These are phyloP conservation scores for Pantherophis alleghaniensis DNA, from an alignment of 2,797 vertebrate species.

Conservation along the genomic window DNA sequence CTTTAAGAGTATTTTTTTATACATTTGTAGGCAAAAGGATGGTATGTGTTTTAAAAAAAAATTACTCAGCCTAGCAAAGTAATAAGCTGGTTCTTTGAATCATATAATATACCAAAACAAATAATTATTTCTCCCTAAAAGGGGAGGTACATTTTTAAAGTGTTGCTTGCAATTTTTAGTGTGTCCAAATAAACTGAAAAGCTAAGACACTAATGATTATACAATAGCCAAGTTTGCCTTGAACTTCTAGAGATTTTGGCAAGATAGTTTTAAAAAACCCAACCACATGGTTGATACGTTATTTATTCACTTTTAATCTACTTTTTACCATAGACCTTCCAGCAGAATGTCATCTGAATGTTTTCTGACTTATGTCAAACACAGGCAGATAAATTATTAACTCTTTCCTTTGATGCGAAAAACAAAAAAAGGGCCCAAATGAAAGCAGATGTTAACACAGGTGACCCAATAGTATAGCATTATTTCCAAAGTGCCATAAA, in stretches of 20 bases:
- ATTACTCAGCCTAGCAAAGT: background rate
- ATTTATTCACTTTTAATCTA: background rate
- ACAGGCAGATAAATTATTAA: slow-evolving; percentile 52
- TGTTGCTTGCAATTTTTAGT: background rate
- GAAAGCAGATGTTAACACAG: slow-evolving; percentile 68
- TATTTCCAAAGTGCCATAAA: slow-evolving; percentile 61
- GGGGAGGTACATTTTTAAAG: background rate
- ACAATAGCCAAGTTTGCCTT: background rate
- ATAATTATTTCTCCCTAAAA: background rate
- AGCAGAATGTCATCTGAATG: slow-evolving; percentile 41
- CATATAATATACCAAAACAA: background rate
- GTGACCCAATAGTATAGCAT: slow-evolving; percentile 64
- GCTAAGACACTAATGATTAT: background rate
- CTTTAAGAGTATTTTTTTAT: background rate
- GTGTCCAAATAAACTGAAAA: background rate
- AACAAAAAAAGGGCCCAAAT: slow-evolving; percentile 40
- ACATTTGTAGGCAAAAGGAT: background rate
- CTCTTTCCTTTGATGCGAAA: slow-evolving; percentile 55
- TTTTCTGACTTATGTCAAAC: slow-evolving; percentile 51
- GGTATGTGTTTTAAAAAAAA: background rate
- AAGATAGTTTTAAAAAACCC: background rate
- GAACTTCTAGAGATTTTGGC: background rate
- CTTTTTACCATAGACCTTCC: slow-evolving; percentile 22
- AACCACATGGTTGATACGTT: background rate
- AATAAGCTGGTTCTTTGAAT: background rate